Evolutionary conservation across 2,888 invertebrate species (phyloP), one percentile per base, ranked within the genome.

Genomic region (Drosophila dives): DNA sequence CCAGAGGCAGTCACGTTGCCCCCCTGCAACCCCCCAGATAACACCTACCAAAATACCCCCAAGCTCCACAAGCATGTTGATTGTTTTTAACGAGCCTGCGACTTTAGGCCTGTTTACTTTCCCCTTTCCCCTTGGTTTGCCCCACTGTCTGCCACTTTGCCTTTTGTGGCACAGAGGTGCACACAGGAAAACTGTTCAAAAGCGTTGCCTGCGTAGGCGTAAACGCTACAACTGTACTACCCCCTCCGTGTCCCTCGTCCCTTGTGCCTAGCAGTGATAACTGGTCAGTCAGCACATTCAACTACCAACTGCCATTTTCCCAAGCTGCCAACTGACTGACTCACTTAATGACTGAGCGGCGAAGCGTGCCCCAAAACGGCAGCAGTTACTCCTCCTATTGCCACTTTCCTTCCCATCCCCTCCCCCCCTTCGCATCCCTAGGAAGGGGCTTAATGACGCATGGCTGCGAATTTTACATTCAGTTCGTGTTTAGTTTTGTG

Each of bases 401-500:
- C 68, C 45, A 45, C 64, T 59, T 60, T 34, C 34, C 54, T 36
- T 49, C 7, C 12, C 40, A 11, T 5, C 12, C 42, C 23, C 15
- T 33, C 29, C 20, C 26, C 1, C 0, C 10, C 29, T n/a, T 15
- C 45, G 36, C 36, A 7, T 15, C 20, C 7, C 40, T 8, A 1
- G 20, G 34, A 20, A 48, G 72, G 10, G 66, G 70, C 53, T 73
- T 82, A 80, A 81, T 81, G 81, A 82, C 81, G 81, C 81, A 82
- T 82, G 77, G 49, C 60, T 67, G 75, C 68, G 59, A 81, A 70
- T 77, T 79, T 82, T 82, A 77, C 83, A 82, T 82, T 81, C 81
- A 73, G 83, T 75, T 79, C 64, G 77, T 80, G 81, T 82, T 82
- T 82, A 77, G 80, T 77, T 80, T 80, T 80, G 77, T 54, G 83